Evolutionary conservation across 2,797 vertebrate species (phyloP), one percentile per base, ranked within the genome.

Genomic region (Coendou prehensilis): DNA sequence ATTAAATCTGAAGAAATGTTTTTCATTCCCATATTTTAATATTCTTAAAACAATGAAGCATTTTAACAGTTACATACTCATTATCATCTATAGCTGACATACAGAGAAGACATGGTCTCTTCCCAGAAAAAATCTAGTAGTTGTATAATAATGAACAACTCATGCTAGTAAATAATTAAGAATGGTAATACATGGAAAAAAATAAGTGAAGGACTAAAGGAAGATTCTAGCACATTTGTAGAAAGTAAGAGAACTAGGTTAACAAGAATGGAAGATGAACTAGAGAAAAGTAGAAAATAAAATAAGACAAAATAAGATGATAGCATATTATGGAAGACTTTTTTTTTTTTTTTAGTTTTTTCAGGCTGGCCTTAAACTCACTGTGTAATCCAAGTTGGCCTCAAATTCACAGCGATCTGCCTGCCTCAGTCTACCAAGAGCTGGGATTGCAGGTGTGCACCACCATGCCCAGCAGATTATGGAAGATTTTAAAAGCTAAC

Each of bases 61-160:
- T 61, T 88, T 84, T 67, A 79, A 89, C 75, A 86, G 41, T 75
- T 88, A 94, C 84, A 87, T 59, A 82, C 9, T 71, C 23, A 91
- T 67, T 86, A 87, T n/a, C n/a, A 87, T 59, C 6, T 81, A 64
- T 59, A 41, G 50, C 52, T 82, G 75, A 50, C 28, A 86, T 56
- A 30, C 17, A 56, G 23, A 93, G 8, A n/a, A 82, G 69, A 7
- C 28, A 88, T 52, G 71, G 17, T 83, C 50, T 45, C 17, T 61
- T 76, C 33, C 59, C 13, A 59, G 78, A 83, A 85, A 71, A 84
- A 89, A 89, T 61, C 56, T 85, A 37, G 37, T 54, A 76, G 28
- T 23, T 69, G 37, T 15, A 1, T 71, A 91, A 78, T 69, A 81
- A 76, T 61, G n/a, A 91, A 79, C 10, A 94, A 79, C 5, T 28